Conservation (phyloP, 2,888 invertebrate species). For the Odiellus spinosus region DNA sequence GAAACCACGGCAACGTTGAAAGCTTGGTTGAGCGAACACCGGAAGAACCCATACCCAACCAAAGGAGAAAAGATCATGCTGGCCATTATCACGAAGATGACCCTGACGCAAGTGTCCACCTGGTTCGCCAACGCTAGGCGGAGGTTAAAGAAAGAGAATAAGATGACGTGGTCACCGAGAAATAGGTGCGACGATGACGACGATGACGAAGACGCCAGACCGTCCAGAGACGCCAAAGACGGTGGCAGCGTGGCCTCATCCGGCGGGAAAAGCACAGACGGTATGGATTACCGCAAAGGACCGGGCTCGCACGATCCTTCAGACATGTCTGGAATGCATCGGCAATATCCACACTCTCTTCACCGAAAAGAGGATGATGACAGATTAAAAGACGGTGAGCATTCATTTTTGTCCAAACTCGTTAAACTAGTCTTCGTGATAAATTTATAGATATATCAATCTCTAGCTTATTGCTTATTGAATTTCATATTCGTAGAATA, state of each 20-base stretch:
- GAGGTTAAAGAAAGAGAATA: slow-evolving; percentile 62
- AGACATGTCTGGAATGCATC: too few relatives aligned
- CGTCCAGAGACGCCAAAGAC: slow-evolving; percentile 80
- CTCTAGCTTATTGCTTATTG: too few relatives aligned
- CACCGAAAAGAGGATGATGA: too few relatives aligned
- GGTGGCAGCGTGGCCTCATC: slow-evolving; percentile 25
- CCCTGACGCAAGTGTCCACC: slow-evolving; percentile 60
- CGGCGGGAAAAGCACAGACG: too few relatives aligned
- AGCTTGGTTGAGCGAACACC: slow-evolving; percentile 95
- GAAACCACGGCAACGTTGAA: slow-evolving; percentile 96
- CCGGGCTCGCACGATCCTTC: too few relatives aligned
- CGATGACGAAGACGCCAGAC: slow-evolving; percentile 36
- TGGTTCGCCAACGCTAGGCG: slow-evolving; percentile 43
- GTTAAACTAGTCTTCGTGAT: too few relatives aligned
- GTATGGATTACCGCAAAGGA: too few relatives aligned
- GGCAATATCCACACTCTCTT: too few relatives aligned
- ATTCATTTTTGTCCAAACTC: too few relatives aligned
- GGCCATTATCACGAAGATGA: slow-evolving; percentile 98
- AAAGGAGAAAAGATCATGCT: slow-evolving; percentile 99
- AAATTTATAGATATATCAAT: too few relatives aligned
- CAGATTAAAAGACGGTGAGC: too few relatives aligned
- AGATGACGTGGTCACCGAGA: slow-evolving; percentile 96
- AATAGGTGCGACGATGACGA: slow-evolving; percentile 87
- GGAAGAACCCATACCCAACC: slow-evolving; percentile 98
- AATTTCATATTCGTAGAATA: too few relatives aligned